Evolutionary conservation across 2,797 vertebrate species (phyloP), one percentile per base, ranked within the genome.

Genomic region (Octomys mimax): DNA sequence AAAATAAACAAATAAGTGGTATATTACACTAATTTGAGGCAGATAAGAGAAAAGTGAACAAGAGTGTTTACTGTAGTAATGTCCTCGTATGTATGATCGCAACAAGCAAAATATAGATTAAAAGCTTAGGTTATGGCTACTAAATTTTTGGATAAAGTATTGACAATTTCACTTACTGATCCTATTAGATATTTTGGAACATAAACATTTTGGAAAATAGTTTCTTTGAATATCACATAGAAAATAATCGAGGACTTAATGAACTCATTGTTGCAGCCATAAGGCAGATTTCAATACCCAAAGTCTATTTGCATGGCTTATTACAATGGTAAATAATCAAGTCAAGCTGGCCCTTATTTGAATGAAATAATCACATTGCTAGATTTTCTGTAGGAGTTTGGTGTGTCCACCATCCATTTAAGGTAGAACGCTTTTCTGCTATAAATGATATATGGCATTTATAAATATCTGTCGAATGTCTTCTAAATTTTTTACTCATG

Each of bases 381-480:
- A 73, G 31, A 33, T 87, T 89, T 93, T 83, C 71, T 84, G 13
- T 46, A 62, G 6, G 9, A 24, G 9, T 12, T 36, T 87, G 77
- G 6, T 31, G 61, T 87, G 13, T 22, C 10, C 31, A 62, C 0
- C 31, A 19, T 62, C 26, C 22, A 54, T 88, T 85, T 59, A 1
- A 33, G n/a, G 5, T 57, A 7, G n/a, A 77, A 96, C 6, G 89
- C 61, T 71, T 18, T 83, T 95, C 26, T 90, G 19, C 61, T 84
- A 19, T 46, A 62, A 80, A 92, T 36, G 16, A 64, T 2, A n/a
- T 6, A 0, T 59, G 33, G 49, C 4, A 70, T 19, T 82, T 10
- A 3, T 92, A 64, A 93, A 64, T 77, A 36, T 68, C 70, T 97
- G 59, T 97, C 92, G 97, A 97, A 92, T 97, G 86, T 97, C 5